phyloP scores from a whole-genome alignment of 2,113 vertebrate species.

The Pelecanus crispus region DNA sequence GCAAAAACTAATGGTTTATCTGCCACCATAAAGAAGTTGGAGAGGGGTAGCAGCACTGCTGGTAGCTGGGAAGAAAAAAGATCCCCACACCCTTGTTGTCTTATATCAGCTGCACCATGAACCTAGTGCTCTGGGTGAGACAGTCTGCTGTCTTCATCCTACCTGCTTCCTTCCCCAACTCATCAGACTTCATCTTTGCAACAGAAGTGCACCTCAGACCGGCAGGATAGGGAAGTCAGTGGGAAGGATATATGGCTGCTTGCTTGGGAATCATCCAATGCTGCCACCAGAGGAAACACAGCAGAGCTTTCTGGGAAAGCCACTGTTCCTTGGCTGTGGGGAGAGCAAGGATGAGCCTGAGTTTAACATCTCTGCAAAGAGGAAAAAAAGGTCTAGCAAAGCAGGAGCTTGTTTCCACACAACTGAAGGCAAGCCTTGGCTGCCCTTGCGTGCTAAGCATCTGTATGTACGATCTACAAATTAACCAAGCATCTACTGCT shows the following conservation, averaged over 20 bases:
- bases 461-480: not conserved
- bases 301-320: not conserved
- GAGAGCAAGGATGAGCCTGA: not conserved
- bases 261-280: not conserved
- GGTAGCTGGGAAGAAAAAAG: not conserved
- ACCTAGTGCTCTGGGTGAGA: not conserved
- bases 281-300: not conserved
- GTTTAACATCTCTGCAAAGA: not conserved
- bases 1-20: not conserved
- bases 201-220: not conserved
- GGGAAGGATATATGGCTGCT: not conserved
- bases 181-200: not conserved
- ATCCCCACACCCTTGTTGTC: fast-evolving
- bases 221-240: not conserved
- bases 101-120: not conserved
- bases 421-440: not conserved
- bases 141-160: not conserved
- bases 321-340: not conserved
- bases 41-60: not conserved
- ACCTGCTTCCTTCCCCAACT: not conserved
- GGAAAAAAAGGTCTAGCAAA: not conserved
- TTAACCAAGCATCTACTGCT: not conserved
- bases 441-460: not conserved
- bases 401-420: not conserved
- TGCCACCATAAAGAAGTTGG: not conserved